Evolutionary conservation across 2,113 vertebrate genomes (phyloP).

Genomic region (Calonectris borealis): DNA sequence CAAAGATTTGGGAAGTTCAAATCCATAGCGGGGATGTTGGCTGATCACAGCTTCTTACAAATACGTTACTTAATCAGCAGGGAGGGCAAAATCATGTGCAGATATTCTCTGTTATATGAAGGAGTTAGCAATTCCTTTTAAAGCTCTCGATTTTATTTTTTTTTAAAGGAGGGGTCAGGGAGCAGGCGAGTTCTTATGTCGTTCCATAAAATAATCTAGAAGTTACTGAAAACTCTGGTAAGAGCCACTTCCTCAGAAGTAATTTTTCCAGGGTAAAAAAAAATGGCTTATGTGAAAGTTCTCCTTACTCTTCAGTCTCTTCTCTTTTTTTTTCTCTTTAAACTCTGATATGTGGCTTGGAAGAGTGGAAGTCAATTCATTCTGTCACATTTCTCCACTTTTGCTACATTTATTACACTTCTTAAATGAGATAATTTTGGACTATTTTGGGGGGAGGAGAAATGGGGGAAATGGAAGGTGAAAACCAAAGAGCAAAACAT

Average conservation of each 20-base stretch:
- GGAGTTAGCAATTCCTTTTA: background rate
- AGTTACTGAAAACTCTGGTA: constrained; percentile 17
- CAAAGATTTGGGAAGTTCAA: background rate
- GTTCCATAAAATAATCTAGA: constrained; percentile 8
- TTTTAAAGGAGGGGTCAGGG: background rate
- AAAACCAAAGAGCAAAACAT: constrained; percentile 39
- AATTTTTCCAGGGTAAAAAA: background rate
- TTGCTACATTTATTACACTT: constrained; percentile 48
- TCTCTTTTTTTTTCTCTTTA: background rate
- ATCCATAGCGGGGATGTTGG: background rate
- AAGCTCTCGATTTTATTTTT: background rate
- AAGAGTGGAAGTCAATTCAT: constrained; percentile 21
- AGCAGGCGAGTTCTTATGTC: background rate
- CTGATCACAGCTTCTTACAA: constrained; percentile 32
- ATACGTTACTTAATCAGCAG: background rate
- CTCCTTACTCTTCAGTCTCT: background rate
- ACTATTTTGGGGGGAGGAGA: background rate
- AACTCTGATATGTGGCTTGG: constrained; percentile 15
- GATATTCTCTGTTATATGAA: background rate
- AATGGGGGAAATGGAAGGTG: background rate
- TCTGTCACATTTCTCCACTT: background rate
- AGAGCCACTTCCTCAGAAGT: constrained; percentile 28
- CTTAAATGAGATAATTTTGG: constrained; percentile 32
- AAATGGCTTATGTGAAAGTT: background rate
- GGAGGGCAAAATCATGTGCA: background rate